Percentiles rank a stretch among this genome's conserved stretches.
Evolutionary conservation across 1,140 invertebrate genomes (phyloP).

Genomic region (Phocides pigmalion): DNA sequence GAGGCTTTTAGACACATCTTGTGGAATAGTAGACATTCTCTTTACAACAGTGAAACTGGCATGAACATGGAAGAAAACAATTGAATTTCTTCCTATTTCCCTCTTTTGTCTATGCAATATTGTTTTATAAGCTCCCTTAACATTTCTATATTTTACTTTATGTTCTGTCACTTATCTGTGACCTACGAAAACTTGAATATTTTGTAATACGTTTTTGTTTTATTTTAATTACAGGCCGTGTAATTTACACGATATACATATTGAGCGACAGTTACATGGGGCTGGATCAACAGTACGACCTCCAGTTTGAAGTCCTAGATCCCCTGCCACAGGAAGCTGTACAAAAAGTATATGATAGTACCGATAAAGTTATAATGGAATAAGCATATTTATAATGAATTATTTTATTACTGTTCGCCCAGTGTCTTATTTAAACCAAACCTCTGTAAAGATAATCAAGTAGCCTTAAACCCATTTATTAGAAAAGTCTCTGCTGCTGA

Average conservation of each 20-base stretch:
- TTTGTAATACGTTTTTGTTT: not conserved
- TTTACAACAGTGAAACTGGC: too few species aligned
- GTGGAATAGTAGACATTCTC: too few species aligned
- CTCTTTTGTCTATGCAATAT: too few species aligned
- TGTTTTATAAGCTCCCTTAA: too few species aligned
- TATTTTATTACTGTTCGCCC: slow-evolving; percentile 45
- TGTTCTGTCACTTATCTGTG: too few species aligned
- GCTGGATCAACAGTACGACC: slow-evolving; percentile 96
- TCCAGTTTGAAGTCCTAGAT: slow-evolving; percentile 87
- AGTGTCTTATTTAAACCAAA: slow-evolving; percentile 25
- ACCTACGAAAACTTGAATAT: too few species aligned
- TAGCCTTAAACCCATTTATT: too few species aligned
- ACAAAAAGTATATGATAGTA: slow-evolving; percentile 62
- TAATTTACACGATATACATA: slow-evolving; percentile 92
- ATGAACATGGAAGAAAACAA: too few species aligned
- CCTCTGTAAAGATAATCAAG: not conserved
- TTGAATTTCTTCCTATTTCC: too few species aligned
- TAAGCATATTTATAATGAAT: slow-evolving; percentile 52
- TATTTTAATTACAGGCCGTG: slow-evolving; percentile 85
- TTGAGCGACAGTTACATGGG: slow-evolving; percentile 98
- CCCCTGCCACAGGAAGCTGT: slow-evolving; percentile 67
- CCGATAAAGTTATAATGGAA: slow-evolving; percentile 65
- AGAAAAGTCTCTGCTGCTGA: too few species aligned
- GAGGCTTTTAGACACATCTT: too few species aligned
- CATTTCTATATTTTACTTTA: too few species aligned